Conservation (phyloP, 1,140 invertebrate species). For the Aphelenchoides besseyi region DNA sequence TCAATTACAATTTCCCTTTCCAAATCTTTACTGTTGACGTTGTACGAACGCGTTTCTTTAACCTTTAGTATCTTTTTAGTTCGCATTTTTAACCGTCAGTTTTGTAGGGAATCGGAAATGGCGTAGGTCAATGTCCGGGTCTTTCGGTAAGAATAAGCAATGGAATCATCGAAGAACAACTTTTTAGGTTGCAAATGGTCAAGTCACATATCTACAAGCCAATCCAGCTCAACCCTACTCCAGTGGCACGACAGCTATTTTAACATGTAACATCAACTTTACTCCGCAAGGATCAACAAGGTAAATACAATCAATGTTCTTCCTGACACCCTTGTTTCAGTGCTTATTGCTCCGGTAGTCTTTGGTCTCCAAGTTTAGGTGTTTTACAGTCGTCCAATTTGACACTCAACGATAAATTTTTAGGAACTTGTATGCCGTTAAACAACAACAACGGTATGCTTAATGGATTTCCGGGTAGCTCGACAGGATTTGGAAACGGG, state of each 20-base stretch:
- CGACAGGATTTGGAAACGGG: background rate
- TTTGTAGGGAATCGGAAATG: constrained; percentile 27
- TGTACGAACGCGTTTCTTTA: too few relatives aligned
- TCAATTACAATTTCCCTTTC: background rate
- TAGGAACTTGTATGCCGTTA: background rate
- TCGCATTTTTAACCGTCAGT: background rate
- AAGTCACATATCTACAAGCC: constrained; percentile 28
- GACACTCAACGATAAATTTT: too few relatives aligned
- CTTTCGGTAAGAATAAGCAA: too few relatives aligned
- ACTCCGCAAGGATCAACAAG: constrained; percentile 22
- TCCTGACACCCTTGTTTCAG: too few relatives aligned
- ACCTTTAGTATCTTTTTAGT: background rate
- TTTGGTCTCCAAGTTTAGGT: constrained; percentile 26
- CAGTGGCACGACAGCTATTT: constrained; percentile 30
- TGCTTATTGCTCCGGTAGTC: constrained; percentile 6
- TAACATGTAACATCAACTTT: constrained; percentile 15
- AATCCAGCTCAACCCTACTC: constrained; percentile 24
- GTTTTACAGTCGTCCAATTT: background rate
- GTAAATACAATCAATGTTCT: constrained; percentile 20
- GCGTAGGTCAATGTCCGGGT: too few relatives aligned
- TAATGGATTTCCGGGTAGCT: background rate
- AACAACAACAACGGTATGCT: too few relatives aligned
- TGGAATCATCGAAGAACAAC: too few relatives aligned
- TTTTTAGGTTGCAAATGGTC: constrained; percentile 26
- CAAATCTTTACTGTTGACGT: background rate